Evolutionary conservation across 2,888 invertebrate genomes (phyloP).

Genomic region (Uropetala carovei): DNA sequence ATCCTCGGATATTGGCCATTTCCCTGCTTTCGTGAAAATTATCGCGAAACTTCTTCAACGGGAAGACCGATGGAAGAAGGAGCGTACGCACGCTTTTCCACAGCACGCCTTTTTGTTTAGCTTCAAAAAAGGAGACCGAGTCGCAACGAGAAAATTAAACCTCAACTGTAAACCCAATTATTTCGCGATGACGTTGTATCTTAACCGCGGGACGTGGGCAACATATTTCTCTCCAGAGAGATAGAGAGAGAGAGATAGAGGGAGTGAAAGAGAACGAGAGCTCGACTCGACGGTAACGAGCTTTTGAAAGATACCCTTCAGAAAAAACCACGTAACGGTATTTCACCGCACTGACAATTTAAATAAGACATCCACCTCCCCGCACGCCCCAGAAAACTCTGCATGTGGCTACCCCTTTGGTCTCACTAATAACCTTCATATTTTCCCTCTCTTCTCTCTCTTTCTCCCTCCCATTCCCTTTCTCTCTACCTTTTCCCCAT

Average conservation of each 20-base stretch:
- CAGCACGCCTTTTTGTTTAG: neutral
- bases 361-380: slow-evolving; percentile 51
- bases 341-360: slow-evolving; percentile 58
- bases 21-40: too few species aligned
- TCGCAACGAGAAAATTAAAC: neutral
- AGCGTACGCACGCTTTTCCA: neutral
- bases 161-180: slow-evolving; percentile 11
- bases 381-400: slow-evolving; percentile 51
- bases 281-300: slow-evolving; percentile 17
- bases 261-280: too few species aligned
- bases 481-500: neutral
- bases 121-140: neutral
- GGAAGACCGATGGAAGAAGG: neutral
- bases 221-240: neutral
- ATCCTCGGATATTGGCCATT: too few species aligned
- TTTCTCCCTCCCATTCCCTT: neutral
- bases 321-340: slow-evolving; percentile 33
- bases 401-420: slow-evolving; percentile 30
- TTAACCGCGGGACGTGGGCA: neutral
- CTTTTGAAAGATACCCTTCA: slow-evolving; percentile 18
- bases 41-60: too few species aligned
- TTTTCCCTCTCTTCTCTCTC: neutral
- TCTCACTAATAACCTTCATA: slow-evolving; percentile 49
- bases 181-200: neutral
- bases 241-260: too few species aligned